These are phyloP conservation scores for Liasis olivaceus DNA, from an alignment of 2,797 vertebrate species.

Conservation along the genomic window DNA sequence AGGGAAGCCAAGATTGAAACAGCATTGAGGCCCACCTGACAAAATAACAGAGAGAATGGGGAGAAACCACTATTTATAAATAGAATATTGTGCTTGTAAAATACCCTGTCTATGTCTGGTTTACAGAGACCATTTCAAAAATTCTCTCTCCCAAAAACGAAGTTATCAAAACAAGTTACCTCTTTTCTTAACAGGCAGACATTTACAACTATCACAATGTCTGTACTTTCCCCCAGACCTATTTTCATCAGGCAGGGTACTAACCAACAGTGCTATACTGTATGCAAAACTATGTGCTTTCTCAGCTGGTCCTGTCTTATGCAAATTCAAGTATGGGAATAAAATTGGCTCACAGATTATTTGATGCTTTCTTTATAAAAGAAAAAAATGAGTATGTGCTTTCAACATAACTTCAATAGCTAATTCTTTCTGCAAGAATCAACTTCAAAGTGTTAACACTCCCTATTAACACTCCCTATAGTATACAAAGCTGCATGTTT, in stretches of 20 bases:
- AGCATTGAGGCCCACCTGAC: constrained; percentile 29
- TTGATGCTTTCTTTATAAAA: not conserved
- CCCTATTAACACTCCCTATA: not conserved
- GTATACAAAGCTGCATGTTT: not conserved
- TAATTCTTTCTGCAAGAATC: not conserved
- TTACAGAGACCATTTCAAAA: constrained; percentile 46
- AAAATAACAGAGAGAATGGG: constrained; percentile 42
- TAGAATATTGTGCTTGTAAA: constrained; percentile 60
- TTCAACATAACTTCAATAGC: not conserved
- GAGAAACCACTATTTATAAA: constrained; percentile 53
- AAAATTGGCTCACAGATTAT: not conserved
- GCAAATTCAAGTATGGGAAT: constrained; percentile 34
- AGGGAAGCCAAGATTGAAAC: constrained; percentile 37
- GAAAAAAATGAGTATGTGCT: not conserved
- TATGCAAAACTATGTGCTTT: constrained; percentile 33
- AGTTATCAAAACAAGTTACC: constrained; percentile 51
- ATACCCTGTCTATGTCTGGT: constrained; percentile 49
- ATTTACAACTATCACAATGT: not conserved
- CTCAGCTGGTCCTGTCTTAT: constrained; percentile 40
- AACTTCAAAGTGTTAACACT: not conserved
- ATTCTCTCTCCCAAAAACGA: constrained; percentile 34
- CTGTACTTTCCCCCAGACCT: not conserved
- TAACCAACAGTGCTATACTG: constrained; percentile 28
- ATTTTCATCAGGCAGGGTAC: not conserved
- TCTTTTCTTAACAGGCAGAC: constrained; percentile 15